Base-by-base conservation (phyloP, 2,113 vertebrate genomes). In the Regulus satrapa region DNA sequence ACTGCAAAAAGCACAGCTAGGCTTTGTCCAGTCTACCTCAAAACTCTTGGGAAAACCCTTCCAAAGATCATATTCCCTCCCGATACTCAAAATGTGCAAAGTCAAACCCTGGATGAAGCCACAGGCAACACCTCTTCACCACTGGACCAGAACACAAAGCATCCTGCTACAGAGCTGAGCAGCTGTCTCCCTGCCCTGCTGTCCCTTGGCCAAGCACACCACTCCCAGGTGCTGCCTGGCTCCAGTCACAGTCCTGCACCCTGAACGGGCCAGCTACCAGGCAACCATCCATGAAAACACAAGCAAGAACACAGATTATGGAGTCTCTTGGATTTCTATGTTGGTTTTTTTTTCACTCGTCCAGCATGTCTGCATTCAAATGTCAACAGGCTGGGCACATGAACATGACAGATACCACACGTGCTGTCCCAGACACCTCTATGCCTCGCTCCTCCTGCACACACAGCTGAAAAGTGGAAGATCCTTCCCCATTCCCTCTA, bases 21-120 rank as follows among this genome's bases (percentile, higher is more conserved):
- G 8, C 14, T 68, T 89, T 62, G 28, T 43, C n/a, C 63, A 67
- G 32, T 14, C 23, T n/a, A 72, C 41, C 46, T 63, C 40, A 78
- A 78, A 89, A 41, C 56, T 66, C 32, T 40, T 63, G 23, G 32
- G 20, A 81, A 85, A 87, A 63, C 13, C 12, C n/a, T 62, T 34
- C 8, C 9, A 26, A 85, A 89, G n/a, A 90, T 23, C n/a, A 68
- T 31, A 54, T 45, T 79, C 36, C 32, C 23, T 41, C 52, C 9
- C 0, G 0, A 55, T 20, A 80, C 31, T 55, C 49, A 52, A 10
- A 8, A 67, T 5, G 6, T 31, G 40, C 11, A 16, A 71, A 52
- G 59, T 88, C 5, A 80, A 61, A 59, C 9, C 8, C 26, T 2
- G 1, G 23, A 81, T 43, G 88, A 85, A 78, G 36, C 26, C 5